A percentile compares a stretch with the other conserved stretches of the same genome.
phyloP scores from a whole-genome alignment of 2,113 vertebrate species.

The chimpanzee (Pan troglodytes) region NHGRI_mPanTro3-v2.1_pri NC_072398.2:99010001-99010500 shows the following conservation, averaged over 20 bases:
- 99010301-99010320: neutral
- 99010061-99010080: too few relatives aligned
- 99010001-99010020: too few relatives aligned
- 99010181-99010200: conserved; percentile 43
- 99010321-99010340: neutral
- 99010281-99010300: neutral
- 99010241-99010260: neutral
- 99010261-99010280: neutral
- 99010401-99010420: too few relatives aligned
- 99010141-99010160: neutral
- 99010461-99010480: neutral
- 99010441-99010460: too few relatives aligned
- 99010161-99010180: conserved; percentile 23
- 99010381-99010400: too few relatives aligned
- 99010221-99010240: neutral
- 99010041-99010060: too few relatives aligned
- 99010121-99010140: conserved; percentile 33
- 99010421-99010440: too few relatives aligned
- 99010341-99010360: neutral
- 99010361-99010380: neutral
- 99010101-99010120: neutral
- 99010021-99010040: too few relatives aligned
- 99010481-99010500: conserved; percentile 7
- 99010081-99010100: neutral
- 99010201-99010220: neutral